Conservation (phyloP, 2,797 vertebrate genomes). For the Phoebastria nigripes region DNA sequence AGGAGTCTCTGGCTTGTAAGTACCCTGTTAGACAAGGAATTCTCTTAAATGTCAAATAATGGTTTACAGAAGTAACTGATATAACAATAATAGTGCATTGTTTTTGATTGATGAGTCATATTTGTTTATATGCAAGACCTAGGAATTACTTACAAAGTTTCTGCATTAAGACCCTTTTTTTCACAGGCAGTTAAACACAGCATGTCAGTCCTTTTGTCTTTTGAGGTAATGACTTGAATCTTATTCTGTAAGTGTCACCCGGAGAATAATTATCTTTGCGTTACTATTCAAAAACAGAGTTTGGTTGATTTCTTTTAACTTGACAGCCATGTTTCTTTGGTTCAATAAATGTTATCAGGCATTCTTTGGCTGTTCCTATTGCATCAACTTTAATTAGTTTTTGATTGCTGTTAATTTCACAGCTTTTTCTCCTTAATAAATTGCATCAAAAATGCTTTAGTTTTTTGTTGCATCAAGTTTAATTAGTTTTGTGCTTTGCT, state of each 20-base stretch:
- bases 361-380: slow-evolving; percentile 74
- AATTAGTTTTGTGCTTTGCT: slow-evolving; percentile 78
- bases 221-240: slow-evolving; percentile 74
- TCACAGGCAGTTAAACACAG: slow-evolving; percentile 50
- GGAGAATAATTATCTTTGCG: slow-evolving; percentile 67
- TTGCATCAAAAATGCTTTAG: slow-evolving; percentile 73
- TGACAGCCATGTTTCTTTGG: slow-evolving; percentile 75
- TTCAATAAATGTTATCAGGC: slow-evolving; percentile 78
- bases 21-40: background rate
- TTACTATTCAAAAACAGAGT: slow-evolving; percentile 67
- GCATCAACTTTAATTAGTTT: slow-evolving; percentile 81
- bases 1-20: background rate
- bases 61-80: slow-evolving; percentile 14
- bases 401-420: slow-evolving; percentile 83
- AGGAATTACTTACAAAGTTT: slow-evolving; percentile 47
- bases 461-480: slow-evolving; percentile 75
- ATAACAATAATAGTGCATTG: background rate
- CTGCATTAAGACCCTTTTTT: slow-evolving; percentile 45
- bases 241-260: slow-evolving; percentile 67
- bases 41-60: slow-evolving; percentile 25
- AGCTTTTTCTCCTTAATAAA: slow-evolving; percentile 78
- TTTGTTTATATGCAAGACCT: slow-evolving; percentile 25
- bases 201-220: slow-evolving; percentile 63
- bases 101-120: slow-evolving; percentile 51
- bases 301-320: slow-evolving; percentile 70